Evolutionary conservation across 2,113 vertebrate genomes (phyloP), one percentile per base, ranked within the genome.

Genomic region (Odocoileus hemionus): DNA sequence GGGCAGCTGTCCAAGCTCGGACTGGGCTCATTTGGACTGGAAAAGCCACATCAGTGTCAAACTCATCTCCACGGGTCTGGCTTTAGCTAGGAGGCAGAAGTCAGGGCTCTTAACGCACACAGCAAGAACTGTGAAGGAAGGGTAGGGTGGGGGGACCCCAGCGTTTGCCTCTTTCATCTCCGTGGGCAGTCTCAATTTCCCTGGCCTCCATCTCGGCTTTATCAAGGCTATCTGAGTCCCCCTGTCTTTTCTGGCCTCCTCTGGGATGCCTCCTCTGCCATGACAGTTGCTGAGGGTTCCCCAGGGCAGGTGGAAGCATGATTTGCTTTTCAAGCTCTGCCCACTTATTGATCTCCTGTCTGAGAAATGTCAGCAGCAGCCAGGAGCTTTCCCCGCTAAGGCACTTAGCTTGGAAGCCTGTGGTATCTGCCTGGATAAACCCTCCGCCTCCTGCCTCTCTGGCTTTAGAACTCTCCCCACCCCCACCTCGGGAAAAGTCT

Each of bases 341-440:
- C 98, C 98, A 98, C 88, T 98, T 98, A 98, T 98, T 98, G 98
- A 98, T 98, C 97, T 98, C 90, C 97, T 98, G 97, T 98, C 97
- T 97, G 93, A 98, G 97, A 97, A 98, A 98, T 97, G 98, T 98
- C 98, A 98, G 97, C 96, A 94, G 96, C 96, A 92, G 95, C 97
- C 92, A 1, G 94, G 96, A 98, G 96, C 96, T 96, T 83, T 97
- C 95, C 55, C 82, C 1, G 21, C 97, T 94, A 92, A 96, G 97
- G 95, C 97, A 93, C 97, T 97, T 98, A 97, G 95, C 96, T 98
- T 93, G 93, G 96, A 96, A 98, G 96, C 94, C 97, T 92, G 95
- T 82, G 96, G 96, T 94, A 96, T 96, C 95, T 96, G 96, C 92
- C 85, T 67, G 64, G 58, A 90, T 94, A 96, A 97, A 95, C 92